A percentile compares a stretch with the other conserved stretches of the same genome.
Conservation (phyloP, 1,140 invertebrate genomes). For the Pachypeltis micranthus region DNA sequence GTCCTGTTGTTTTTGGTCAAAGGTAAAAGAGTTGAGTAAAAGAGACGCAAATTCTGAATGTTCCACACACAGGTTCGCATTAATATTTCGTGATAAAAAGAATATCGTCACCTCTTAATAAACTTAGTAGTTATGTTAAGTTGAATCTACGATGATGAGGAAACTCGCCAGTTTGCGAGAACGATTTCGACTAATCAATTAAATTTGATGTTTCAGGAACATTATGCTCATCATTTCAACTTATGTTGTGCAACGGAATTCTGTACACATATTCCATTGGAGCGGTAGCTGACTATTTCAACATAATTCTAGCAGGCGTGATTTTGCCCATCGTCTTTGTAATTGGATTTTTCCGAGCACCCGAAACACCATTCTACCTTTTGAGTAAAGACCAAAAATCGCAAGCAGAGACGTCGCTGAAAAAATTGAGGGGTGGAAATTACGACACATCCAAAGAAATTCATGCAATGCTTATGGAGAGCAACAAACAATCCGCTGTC, state of each 20-base stretch:
- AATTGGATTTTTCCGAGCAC: constrained; percentile 37
- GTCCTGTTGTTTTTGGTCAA: too few species aligned
- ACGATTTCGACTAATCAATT: too few species aligned
- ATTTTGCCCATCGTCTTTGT: constrained; percentile 39
- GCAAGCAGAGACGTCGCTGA: constrained; percentile 32
- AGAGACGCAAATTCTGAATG: too few species aligned
- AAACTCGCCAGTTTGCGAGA: too few species aligned
- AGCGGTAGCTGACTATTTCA: constrained; percentile 21
- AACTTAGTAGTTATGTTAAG: too few species aligned
- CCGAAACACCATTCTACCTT: constrained; percentile 37
- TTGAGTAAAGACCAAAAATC: constrained; percentile 26
- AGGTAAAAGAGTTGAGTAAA: too few species aligned
- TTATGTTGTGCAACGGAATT: constrained; percentile 58
- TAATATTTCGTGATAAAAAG: too few species aligned
- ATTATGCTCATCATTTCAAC: constrained; percentile 64
- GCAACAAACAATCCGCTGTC: constrained; percentile 44
- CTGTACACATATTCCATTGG: constrained; percentile 25
- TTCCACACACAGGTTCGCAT: too few species aligned
- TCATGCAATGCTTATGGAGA: constrained; percentile 45
- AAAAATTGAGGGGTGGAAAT: constrained; percentile 45
- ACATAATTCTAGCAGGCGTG: constrained; percentile 25
- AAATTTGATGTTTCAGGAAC: constrained; percentile 29
- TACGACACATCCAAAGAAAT: constrained; percentile 66
- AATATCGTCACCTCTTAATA: too few species aligned
- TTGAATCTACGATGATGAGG: too few species aligned